Base-by-base conservation (phyloP, 1,140 invertebrate species). In the Mercenaria mercenaria region DNA sequence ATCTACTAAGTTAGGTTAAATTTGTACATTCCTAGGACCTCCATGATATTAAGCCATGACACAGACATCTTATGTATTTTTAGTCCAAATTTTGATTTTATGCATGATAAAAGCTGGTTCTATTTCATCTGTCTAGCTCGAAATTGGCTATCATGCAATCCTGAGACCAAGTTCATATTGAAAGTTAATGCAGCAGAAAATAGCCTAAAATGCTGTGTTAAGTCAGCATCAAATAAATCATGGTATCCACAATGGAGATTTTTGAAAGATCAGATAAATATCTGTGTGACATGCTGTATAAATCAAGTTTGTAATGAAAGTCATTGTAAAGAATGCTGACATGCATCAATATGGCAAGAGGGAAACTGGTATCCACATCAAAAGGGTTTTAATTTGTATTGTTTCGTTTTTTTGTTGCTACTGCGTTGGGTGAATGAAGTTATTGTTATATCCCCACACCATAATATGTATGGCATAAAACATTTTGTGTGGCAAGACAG, bases 141-240 rank as follows among this genome's bases (percentile, higher is more conserved):
- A 64, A 29, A 26, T 29, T 29, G 59, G 59, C 26, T 64, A 64
- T 1, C 59, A 64, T 64, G 59, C 59, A 64, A 64, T 64, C n/a
- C 59, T 29, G 59, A 64, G 11, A 64, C 29, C 6, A 29, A 64
- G 26, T 64, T 23, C 59, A 64, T 64, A 64, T 64, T 64, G 59
- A 64, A 64, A 64, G 59, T 64, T 64, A 64, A 64, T 64, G n/a
- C 26, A 29, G 59, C 59, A 64, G 59, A 64, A 64, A 64, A 64
- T n/a, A 11, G 3, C n/a, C 59, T 64, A 26, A 64, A 64, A 64
- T 64, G 59, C 59, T 64, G 26, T 64, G 59, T 64, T 64, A 64
- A 64, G 59, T 29, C 59, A 29, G 59, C 59, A 11, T 29, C n/a
- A 29, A 15, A 64, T 29, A 64, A 64, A 64, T 29, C 26, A 29